Base-by-base conservation (phyloP, 1,140 invertebrate species). In the Scaptomyza graminum region DNA sequence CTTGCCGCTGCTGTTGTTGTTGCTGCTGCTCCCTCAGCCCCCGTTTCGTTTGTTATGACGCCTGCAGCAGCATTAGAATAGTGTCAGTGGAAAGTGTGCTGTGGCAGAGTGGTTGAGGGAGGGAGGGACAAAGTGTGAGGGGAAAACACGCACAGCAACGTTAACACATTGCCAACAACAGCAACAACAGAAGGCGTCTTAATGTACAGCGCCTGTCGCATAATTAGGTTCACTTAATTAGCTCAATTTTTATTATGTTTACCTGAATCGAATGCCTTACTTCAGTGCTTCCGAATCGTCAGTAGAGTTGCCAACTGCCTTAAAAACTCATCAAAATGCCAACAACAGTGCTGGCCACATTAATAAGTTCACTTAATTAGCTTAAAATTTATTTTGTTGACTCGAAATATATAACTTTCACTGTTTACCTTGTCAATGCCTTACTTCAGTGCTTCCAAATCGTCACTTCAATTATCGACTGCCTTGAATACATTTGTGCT, bases 51-150 rank as follows among this genome's bases (percentile, higher is more conserved):
- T 72, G 71, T 75, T 76, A 28, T 69, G 69, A 39, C 57, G 66
- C 56, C 52, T 63, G 66, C 31, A 60, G 66, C 31, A 60, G 64
- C 67, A 69, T 60, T 44, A 76, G 71, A 74, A 88, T 76, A 83
- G 76, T 88, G 83, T 89, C 83, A 88, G 60, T 71, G 62, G 61
- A 85, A 63, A 22, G 18, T 22, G 18, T 22, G 18, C 2, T 66
- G 71, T 41, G 37, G 37, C 37, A 41, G 69, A 65, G 65, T 28
- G 31, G 64, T 66, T 47, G 11, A 41, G 34, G n/a, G 13, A 34
- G 31, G n/a, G 25, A 5, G 25, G 25, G 5, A 5, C 5, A 5
- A 5, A 25, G 28, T 31, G 28, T 7, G 50, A 22, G 37, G 8
- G 37, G 8, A 31, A 41, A 43, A 64, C 44, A 75, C 51, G 28